phyloP scores from a whole-genome alignment of 2,797 vertebrate genomes.

The Pipistrellus pygmaeus region DNA sequence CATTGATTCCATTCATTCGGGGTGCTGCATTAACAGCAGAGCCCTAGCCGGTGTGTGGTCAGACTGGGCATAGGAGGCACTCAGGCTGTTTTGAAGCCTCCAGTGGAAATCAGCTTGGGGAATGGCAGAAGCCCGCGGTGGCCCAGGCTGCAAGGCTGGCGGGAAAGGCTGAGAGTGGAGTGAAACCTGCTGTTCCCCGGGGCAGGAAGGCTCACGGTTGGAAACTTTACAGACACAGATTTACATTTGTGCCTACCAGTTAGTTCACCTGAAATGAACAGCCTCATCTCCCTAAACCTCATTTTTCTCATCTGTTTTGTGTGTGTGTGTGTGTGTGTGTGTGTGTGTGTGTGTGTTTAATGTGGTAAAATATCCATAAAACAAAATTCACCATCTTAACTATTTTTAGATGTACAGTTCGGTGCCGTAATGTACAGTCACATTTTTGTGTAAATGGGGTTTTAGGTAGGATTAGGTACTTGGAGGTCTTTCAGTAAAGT shows the following conservation, averaged over 20 bases:
- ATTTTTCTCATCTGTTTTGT: neutral
- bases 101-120: neutral
- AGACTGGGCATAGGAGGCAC: neutral
- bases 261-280: neutral
- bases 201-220: neutral
- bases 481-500: neutral
- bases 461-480: neutral
- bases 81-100: neutral
- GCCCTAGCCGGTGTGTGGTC: neutral
- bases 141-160: neutral
- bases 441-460: neutral
- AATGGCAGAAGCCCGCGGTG: neutral
- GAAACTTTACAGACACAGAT: neutral
- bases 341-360: neutral
- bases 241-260: fast-evolving
- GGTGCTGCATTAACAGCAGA: slow-evolving; percentile 73
- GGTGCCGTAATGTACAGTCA: neutral
- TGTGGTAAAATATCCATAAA: neutral
- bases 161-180: neutral
- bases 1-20: neutral
- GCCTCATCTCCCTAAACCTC: neutral
- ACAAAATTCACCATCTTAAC: neutral
- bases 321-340: neutral
- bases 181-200: neutral
- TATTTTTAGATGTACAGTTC: neutral